Evolutionary conservation across 2,113 vertebrate species (phyloP).

Genomic region (Heloderma charlesbogerti): DNA sequence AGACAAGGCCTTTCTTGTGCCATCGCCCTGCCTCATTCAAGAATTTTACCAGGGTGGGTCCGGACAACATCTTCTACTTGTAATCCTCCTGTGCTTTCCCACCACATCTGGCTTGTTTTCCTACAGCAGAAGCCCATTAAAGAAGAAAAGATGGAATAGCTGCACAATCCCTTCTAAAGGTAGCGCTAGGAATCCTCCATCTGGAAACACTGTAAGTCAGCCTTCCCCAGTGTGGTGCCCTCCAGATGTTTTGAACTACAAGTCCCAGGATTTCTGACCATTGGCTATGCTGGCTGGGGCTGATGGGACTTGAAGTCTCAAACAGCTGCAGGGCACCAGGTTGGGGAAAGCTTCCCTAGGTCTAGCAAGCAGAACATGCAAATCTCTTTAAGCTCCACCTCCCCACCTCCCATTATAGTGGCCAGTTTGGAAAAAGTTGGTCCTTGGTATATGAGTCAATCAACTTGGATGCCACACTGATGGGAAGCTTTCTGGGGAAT

Average conservation of each 20-base stretch:
- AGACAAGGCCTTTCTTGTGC: background rate
- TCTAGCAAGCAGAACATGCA: accelerated
- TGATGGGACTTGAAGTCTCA: background rate
- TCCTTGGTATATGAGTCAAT: slow-evolving; percentile 64
- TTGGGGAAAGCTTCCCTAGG: no score
- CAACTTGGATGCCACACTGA: slow-evolving; percentile 61
- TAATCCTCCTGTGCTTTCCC: no score
- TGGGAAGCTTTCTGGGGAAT: slow-evolving; percentile 47
- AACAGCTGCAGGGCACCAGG: background rate
- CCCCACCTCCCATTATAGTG: background rate
- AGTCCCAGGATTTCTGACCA: background rate
- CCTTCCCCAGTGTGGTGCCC: background rate
- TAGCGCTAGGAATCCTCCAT: no score
- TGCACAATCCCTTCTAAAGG: no score
- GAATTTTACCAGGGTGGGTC: no score
- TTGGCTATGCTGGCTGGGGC: background rate
- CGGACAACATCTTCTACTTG: no score
- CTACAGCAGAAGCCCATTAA: no score
- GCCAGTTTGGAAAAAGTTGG: slow-evolving; percentile 38
- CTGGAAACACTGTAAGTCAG: no score
- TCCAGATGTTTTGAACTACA: background rate
- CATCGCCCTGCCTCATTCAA: no score
- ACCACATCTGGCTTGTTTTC: no score
- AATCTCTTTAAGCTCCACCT: background rate
- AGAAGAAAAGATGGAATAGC: no score